Evolutionary conservation across 2,113 vertebrate genomes (phyloP), one percentile per base, ranked within the genome.

Genomic region (Rhinopomastus cyanomelas): DNA sequence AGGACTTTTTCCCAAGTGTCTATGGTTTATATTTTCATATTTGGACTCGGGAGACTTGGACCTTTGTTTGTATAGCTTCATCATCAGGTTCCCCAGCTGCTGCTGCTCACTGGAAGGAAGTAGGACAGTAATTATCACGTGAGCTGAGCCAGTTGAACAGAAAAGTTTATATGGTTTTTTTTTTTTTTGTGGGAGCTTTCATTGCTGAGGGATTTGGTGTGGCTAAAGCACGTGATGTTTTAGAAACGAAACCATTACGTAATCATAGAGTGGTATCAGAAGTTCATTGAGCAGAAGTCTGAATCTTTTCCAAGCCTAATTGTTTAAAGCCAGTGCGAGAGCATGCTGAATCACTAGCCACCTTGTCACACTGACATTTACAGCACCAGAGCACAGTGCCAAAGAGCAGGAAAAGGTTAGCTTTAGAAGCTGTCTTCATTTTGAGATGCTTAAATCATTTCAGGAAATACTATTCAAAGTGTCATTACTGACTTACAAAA

Each of bases 201-300:
- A 73, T 94, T 53, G 65, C 89, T 65, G 65, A 88, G 76, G 86
- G 72, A 81, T 90, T 92, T 95, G 78, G 94, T 49, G 87, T 95
- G 94, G 89, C 87, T 60, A 9, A 76, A 90, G 79, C 89, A 84
- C 26, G 74, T 94, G 82, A 93, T 90, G 55, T 78, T 94, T 88
- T 57, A 93, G 94, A 93, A 91, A 67, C 2, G 71, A 90, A 96
- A 91, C 82, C 48, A 77, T 88, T 94, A 78, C 59, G 61, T 95
- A 92, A 95, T 85, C 71, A 10, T 37, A 11, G 86, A 56, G 64
- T 80, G 86, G 29, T 68, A 7, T 81, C 92, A 82, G 78, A 94
- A 84, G 78, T 91, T 92, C 87, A 71, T 81, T 20, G 23, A 61
- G 87, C 75, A 95, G 55, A 84, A 79, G 90, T 96, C 88, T 88